Evolutionary conservation across 1,140 invertebrate species (phyloP), one percentile per base, ranked within the genome.

Genomic region (Dendrolimus kikuchii): DNA sequence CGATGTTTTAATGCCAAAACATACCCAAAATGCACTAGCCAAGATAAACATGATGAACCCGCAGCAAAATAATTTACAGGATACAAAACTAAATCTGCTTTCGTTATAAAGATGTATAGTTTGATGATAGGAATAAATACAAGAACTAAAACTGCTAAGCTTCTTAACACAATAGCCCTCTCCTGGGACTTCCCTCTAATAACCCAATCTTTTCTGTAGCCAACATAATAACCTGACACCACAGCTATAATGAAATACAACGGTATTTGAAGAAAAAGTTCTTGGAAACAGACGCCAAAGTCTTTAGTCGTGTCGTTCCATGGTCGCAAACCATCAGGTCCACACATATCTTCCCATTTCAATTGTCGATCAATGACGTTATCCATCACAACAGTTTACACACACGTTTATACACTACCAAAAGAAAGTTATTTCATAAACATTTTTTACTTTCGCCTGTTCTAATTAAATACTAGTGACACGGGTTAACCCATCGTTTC

Each of bases 241-340:
- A 93, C 86, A 5, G 93, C 92, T 57, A 96, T 88, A 23, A 95
- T 77, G 45, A 90, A 88, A 58, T 93, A 90, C 40, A 92, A 74
- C 37, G 95, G 94, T 54, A 94, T 89, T 75, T 93, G 89, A 45
- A 95, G 87, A 62, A 90, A 92, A 44, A 95, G 73, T 71, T 94
- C 90, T 77, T 95, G 93, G 74, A 96, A 96, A 77, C 95, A 97
- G 46, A 92, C 82, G 60, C 93, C 91, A 64, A 96, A 88, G 79
- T 95, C 93, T 66, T 91, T 90, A 5, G 88, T 89, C n/a, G 85
- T 71, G 9, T 89, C 78, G 71, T 92, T 90, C 88, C 93, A 92
- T 2, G 92, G 88, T 51, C 88, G 85, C 39, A 95, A 81, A 7
- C 90, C 91, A 23, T 87, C 87, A 9, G 90, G 87, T 6, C 92